Conservation (phyloP, 1,140 invertebrate species). For the Diprion similis region DNA sequence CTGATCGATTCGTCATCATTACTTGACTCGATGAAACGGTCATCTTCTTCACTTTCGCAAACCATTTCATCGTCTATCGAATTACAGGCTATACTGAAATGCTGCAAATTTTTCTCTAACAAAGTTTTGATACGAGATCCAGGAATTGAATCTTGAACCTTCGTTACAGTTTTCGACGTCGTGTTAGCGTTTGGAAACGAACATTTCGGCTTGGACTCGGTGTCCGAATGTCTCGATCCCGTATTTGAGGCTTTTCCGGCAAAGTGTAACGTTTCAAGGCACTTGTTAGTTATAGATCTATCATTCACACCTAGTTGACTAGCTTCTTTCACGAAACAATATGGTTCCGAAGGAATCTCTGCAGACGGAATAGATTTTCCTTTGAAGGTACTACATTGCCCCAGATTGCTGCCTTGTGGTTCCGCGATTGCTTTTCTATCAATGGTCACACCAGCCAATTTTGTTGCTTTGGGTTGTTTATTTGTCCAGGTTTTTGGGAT, state of each 20-base stretch:
- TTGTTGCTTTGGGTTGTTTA: background rate
- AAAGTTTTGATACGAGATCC: background rate
- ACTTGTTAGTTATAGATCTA: background rate
- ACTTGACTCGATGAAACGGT: background rate
- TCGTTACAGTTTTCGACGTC: too few species aligned
- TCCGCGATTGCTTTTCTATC: background rate
- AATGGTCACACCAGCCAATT: background rate
- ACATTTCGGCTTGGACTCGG: too few species aligned
- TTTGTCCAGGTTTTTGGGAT: background rate
- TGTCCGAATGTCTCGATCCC: background rate
- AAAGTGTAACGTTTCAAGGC: background rate
- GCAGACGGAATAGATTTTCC: background rate
- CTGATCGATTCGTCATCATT: background rate
- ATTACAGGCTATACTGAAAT: background rate
- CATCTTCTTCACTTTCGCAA: background rate
- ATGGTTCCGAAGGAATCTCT: too few species aligned
- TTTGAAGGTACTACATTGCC: background rate
- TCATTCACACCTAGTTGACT: background rate
- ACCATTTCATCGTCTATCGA: background rate
- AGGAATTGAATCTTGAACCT: background rate
- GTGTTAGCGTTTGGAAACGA: too few species aligned
- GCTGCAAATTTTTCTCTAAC: constrained; percentile 1
- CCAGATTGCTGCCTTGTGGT: background rate
- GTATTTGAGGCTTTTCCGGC: background rate
- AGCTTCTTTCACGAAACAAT: too few species aligned